Conservation (phyloP, 1,140 invertebrate species). For the Trachymyrmex cornetzi region DNA sequence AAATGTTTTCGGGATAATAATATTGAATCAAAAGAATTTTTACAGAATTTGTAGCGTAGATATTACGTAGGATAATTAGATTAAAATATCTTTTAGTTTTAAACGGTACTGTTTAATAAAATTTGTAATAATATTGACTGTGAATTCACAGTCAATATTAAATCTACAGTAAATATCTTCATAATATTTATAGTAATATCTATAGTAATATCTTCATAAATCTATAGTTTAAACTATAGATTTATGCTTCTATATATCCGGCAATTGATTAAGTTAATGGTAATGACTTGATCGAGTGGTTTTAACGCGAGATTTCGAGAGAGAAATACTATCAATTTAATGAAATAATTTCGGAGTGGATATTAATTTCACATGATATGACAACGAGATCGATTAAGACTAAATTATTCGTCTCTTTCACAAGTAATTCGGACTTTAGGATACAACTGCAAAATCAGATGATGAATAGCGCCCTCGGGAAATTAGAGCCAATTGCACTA, state of each 20-base stretch:
- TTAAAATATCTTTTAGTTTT: background rate
- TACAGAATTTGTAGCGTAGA: background rate
- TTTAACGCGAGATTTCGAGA: constrained; percentile 27
- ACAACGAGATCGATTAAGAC: constrained; percentile 67
- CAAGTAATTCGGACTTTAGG: constrained; percentile 71
- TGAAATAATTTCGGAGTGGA: constrained; percentile 65
- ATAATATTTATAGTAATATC: too few relatives aligned
- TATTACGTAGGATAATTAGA: background rate
- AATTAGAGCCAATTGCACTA: constrained; percentile 74
- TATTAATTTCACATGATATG: constrained; percentile 36
- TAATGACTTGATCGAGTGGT: constrained; percentile 45
- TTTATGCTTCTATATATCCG: background rate
- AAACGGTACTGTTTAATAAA: background rate
- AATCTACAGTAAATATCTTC: too few relatives aligned
- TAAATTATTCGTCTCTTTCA: constrained; percentile 70
- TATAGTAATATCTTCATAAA: too few relatives aligned
- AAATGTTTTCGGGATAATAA: background rate
- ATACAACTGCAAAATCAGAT: constrained; percentile 66
- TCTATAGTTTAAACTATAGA: too few relatives aligned
- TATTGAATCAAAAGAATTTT: background rate
- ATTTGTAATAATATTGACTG: constrained; percentile 13
- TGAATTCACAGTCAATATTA: too few relatives aligned
- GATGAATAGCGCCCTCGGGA: constrained; percentile 72
- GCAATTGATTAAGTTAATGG: constrained; percentile 36
- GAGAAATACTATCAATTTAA: constrained; percentile 59